Base-by-base conservation (phyloP, 1,140 invertebrate genomes). In the Bombus impatiens region DNA sequence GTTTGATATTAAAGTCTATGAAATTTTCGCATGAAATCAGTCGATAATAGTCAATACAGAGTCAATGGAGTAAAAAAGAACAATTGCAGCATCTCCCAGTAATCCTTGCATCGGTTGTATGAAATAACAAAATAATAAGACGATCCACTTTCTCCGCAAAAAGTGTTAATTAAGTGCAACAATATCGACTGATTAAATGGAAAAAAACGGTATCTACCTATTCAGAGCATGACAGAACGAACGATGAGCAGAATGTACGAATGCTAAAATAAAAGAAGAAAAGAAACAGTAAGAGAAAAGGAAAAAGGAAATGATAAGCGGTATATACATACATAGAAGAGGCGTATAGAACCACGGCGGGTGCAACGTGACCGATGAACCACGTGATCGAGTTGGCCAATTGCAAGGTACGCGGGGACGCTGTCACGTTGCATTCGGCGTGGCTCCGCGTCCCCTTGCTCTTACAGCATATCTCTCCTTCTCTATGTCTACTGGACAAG, bases 351-450 rank as follows among this genome's bases (percentile, higher is more conserved):
- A 92, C 94, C 94, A 95, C 95, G 93, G 94, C 94, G 92, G 68
- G 78, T 92, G 93, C 95, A 95, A 96, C 94, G 95, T 96, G 95
- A 95, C 93, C 80, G 83, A 77, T 77, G 87, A n/a, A 93, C 90
- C 90, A 93, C 90, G 86, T 89, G 91, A 93, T 82, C 77, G 79
- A 81, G 71, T 78, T 74, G 71, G 87, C 93, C 92, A 91, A 91
- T 91, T 87, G 87, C 72, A 91, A 91, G 84, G 83, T 84, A 83
- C 89, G 89, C 75, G 82, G 82, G 88, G 88, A 84, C 81, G 84
- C 71, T 82, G 93, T 94, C 90, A 93, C 95, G 93, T 93, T 94
- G 91, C 91, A 93, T 65, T 92, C 91, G 86, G 93, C 94, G 89
- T 94, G 94, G 93, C 87, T 88, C 82, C 62, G 59, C 44, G 53